Evolutionary conservation across 2,888 invertebrate species (phyloP).

Genomic region (Endomychus coccineus): DNA sequence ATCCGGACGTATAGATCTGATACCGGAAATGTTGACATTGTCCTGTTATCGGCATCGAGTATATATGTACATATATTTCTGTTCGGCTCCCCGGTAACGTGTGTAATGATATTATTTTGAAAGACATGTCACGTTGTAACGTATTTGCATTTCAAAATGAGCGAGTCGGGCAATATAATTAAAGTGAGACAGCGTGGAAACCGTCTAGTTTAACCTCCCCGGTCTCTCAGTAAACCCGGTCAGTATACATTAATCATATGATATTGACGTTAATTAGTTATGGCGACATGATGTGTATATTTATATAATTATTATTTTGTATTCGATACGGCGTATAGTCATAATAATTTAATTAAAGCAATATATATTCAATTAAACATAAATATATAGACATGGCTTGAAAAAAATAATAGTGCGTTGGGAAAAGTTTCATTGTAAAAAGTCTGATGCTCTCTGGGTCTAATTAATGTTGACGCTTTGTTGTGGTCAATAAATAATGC

Average conservation of each 20-base stretch:
- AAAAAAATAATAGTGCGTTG: too few species aligned
- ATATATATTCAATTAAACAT: too few species aligned
- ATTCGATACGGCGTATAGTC: too few species aligned
- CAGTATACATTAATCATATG: conserved; percentile 38
- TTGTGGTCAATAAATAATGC: too few species aligned
- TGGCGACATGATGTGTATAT: conserved; percentile 40
- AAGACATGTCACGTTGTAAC: conserved; percentile 1
- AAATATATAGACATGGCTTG: too few species aligned
- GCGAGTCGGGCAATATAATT: conserved; percentile 9
- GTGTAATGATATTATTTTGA: conserved; percentile 1
- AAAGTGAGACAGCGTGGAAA: conserved; percentile 24
- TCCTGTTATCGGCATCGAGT: conserved; percentile 26
- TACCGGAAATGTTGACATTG: conserved; percentile 32
- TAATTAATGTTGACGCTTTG: too few species aligned
- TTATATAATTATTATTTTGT: conserved; percentile 43
- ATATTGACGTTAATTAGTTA: conserved; percentile 42
- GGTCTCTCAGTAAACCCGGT: conserved; percentile 29
- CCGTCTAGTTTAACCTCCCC: conserved; percentile 19
- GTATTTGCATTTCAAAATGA: background rate
- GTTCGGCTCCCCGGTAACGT: conserved; percentile 13
- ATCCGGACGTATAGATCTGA: conserved; percentile 30
- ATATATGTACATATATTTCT: too few species aligned
- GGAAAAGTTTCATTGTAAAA: too few species aligned
- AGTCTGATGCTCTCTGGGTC: too few species aligned
- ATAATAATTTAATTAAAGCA: too few species aligned